These are phyloP conservation scores for Melanotaenia parkinsoni DNA, from an alignment of 2,797 vertebrate species.

Conservation along the genomic window DNA sequence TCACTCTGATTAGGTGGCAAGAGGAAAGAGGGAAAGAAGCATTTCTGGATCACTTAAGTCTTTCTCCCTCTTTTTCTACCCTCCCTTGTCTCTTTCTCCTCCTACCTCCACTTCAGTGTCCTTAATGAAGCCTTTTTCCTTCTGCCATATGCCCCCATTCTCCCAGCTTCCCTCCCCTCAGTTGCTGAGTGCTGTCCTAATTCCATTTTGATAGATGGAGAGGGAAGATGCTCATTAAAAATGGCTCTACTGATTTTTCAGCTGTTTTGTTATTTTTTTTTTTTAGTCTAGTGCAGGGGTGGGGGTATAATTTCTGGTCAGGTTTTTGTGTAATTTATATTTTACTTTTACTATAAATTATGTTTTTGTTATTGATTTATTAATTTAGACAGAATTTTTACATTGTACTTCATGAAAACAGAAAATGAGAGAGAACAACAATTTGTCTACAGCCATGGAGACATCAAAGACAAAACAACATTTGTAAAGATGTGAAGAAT, in stretches of 20 bases:
- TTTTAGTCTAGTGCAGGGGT: slow-evolving; percentile 31
- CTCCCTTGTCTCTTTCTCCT: slow-evolving; percentile 23
- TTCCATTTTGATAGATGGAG: slow-evolving; percentile 73
- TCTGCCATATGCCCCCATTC: slow-evolving; percentile 65
- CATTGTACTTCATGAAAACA: not conserved
- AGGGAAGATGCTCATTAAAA: slow-evolving; percentile 74
- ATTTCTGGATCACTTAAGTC: slow-evolving; percentile 61
- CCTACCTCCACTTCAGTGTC: slow-evolving; percentile 57
- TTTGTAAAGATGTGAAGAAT: slow-evolving; percentile 1
- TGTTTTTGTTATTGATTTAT: not conserved
- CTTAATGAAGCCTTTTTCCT: slow-evolving; percentile 73
- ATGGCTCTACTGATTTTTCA: slow-evolving; percentile 69
- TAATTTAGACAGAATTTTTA: not conserved
- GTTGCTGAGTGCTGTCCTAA: slow-evolving; percentile 67
- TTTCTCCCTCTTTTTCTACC: not conserved
- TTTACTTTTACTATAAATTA: not conserved
- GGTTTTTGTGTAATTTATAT: slow-evolving; percentile 3
- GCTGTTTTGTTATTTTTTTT: slow-evolving; percentile 19
- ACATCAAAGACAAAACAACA: not conserved
- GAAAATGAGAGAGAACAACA: not conserved
- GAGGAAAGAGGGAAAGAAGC: slow-evolving; percentile 18
- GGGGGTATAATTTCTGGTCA: slow-evolving; percentile 32
- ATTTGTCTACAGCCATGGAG: not conserved
- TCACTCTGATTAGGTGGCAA: slow-evolving; percentile 67
- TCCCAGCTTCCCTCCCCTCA: slow-evolving; percentile 58